Evolutionary conservation across 2,888 invertebrate species (phyloP).

Genomic region (Nemapogon koenigi): DNA sequence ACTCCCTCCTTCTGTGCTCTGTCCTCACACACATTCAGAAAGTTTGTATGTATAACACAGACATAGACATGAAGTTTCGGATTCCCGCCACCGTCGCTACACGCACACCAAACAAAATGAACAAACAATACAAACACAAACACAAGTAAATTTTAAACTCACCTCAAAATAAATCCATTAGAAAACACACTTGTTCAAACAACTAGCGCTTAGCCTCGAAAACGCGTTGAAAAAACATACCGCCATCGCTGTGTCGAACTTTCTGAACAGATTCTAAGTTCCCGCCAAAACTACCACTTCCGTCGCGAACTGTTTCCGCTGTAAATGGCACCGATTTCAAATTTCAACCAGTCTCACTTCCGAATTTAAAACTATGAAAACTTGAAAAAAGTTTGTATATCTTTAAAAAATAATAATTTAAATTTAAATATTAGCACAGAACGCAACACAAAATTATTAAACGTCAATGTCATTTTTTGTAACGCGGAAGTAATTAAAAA

Average conservation of each 20-base stretch:
- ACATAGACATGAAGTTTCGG: slow-evolving; percentile 43
- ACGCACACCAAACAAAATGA: slow-evolving; percentile 59
- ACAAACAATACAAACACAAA: slow-evolving; percentile 64
- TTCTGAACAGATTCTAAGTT: slow-evolving; percentile 44
- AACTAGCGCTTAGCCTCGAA: slow-evolving; percentile 65
- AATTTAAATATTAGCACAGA: too few species aligned
- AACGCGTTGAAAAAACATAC: slow-evolving; percentile 64
- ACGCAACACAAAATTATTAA: too few species aligned
- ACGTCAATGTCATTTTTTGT: too few species aligned
- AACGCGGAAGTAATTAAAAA: slow-evolving; percentile 29
- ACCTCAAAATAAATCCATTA: slow-evolving; percentile 67
- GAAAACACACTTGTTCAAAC: slow-evolving; percentile 67
- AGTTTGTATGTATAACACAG: slow-evolving; percentile 51
- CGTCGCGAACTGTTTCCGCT: too few species aligned
- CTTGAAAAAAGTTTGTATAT: too few species aligned
- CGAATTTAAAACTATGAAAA: too few species aligned
- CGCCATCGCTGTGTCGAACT: slow-evolving; percentile 51
- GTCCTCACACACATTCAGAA: slow-evolving; percentile 26
- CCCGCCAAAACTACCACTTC: slow-evolving; percentile 51
- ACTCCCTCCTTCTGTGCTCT: slow-evolving; percentile 44
- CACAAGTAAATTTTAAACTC: slow-evolving; percentile 63
- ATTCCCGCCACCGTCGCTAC: slow-evolving; percentile 61
- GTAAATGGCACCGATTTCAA: too few species aligned
- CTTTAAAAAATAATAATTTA: too few species aligned
- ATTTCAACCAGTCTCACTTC: too few species aligned